These are phyloP conservation scores for Quadroppia sp. DNA, from an alignment of 2,888 invertebrate species.

Conservation along the genomic window DNA sequence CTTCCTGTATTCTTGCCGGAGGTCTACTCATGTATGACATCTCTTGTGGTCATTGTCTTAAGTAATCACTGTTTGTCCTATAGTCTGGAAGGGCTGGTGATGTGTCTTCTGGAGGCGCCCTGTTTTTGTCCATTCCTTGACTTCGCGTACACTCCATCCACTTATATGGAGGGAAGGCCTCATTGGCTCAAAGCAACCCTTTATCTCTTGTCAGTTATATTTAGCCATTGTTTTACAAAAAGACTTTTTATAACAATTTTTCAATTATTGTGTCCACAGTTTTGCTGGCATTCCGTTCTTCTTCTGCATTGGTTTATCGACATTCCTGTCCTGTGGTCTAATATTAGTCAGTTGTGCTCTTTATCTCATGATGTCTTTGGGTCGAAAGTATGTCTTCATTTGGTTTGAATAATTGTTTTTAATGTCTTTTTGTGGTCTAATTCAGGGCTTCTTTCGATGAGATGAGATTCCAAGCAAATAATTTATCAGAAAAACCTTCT, in stretches of 20 bases:
- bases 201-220: slow-evolving; percentile 72
- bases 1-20: slow-evolving; percentile 40
- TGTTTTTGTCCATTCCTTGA: slow-evolving; percentile 96
- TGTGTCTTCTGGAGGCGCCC: slow-evolving; percentile 87
- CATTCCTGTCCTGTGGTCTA: slow-evolving; percentile 78
- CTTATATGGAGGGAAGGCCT: slow-evolving; percentile 73
- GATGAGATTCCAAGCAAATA: slow-evolving; percentile 41
- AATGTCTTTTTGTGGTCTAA: neutral
- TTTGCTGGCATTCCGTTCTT: slow-evolving; percentile 74
- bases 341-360: slow-evolving; percentile 82
- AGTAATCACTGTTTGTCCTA: neutral
- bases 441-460: slow-evolving; percentile 42
- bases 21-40: slow-evolving; percentile 41
- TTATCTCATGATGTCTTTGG: slow-evolving; percentile 91
- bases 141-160: slow-evolving; percentile 79
- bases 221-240: neutral
- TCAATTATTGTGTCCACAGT: slow-evolving; percentile 56
- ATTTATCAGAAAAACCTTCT: slow-evolving; percentile 5
- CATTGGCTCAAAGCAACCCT: slow-evolving; percentile 82
- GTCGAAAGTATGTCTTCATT: slow-evolving; percentile 78
- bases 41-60: neutral
- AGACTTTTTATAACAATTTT: neutral
- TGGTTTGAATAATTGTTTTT: neutral
- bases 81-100: slow-evolving; percentile 70
- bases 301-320: slow-evolving; percentile 68